These are phyloP conservation scores for Dicroscelio sp. DNA, from an alignment of 2,888 invertebrate genomes.

Conservation along the genomic window DNA sequence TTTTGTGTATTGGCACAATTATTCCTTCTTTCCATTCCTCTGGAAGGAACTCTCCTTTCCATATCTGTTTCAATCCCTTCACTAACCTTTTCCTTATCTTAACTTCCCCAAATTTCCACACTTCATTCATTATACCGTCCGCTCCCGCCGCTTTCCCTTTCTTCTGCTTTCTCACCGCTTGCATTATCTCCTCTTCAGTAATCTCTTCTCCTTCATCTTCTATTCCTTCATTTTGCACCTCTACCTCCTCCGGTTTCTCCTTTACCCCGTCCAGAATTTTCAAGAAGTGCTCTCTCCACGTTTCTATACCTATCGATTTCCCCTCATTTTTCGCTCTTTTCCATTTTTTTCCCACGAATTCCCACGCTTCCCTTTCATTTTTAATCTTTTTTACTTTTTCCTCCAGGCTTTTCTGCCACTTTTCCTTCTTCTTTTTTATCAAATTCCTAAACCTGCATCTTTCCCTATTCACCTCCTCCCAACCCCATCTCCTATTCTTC, in stretches of 20 bases:
- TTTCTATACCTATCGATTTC: background rate
- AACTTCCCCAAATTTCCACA: background rate
- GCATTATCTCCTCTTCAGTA: background rate
- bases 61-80: background rate
- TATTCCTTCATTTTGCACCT: background rate
- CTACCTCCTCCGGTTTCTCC: background rate
- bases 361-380: background rate
- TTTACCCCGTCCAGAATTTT: background rate
- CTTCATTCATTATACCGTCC: conserved; percentile 27
- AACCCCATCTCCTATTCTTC: background rate
- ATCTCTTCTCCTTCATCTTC: background rate
- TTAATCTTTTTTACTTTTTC: background rate
- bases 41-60: background rate
- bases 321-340: background rate
- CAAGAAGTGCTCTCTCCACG: conserved; percentile 4
- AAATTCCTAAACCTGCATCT: background rate
- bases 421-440: background rate
- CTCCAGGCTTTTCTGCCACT: too few species aligned
- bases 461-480: background rate
- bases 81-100: background rate
- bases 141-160: background rate
- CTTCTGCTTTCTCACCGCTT: background rate
- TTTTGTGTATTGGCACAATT: background rate
- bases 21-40: conserved; percentile 18
- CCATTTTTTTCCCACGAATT: background rate